Percentiles rank a stretch among this genome's conserved stretches.
Evolutionary conservation across 2,113 vertebrate genomes (phyloP).

Genomic region (Pogonocichla stellata): DNA sequence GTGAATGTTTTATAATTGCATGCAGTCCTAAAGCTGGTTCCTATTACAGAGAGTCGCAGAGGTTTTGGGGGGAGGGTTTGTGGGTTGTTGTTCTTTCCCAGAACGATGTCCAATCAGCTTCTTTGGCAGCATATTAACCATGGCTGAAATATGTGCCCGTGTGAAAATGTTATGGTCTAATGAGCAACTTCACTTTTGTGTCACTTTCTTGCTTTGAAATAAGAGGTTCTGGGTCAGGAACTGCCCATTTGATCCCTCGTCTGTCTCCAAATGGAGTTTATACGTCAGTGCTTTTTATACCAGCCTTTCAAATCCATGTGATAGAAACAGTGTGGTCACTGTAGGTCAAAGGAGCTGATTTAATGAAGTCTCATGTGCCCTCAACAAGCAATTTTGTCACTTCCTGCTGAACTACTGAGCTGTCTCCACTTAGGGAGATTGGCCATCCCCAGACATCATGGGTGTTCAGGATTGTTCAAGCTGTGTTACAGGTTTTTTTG

Average conservation of each 20-base stretch:
- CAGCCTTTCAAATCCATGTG: background rate
- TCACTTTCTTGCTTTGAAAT: slow-evolving; percentile 19
- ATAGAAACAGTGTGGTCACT: background rate
- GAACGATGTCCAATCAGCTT: slow-evolving; percentile 2
- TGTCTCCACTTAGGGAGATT: background rate
- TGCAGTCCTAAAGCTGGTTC: slow-evolving; percentile 62
- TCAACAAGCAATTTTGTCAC: background rate
- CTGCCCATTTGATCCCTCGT: background rate
- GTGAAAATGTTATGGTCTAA: background rate
- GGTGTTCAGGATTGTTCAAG: background rate
- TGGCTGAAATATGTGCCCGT: slow-evolving; percentile 5
- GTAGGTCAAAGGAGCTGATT: background rate
- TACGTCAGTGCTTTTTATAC: background rate
- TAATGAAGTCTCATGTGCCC: background rate
- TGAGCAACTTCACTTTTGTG: background rate
- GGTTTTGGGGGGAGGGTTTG: background rate
- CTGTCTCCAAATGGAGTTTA: background rate
- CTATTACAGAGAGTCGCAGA: slow-evolving; percentile 23
- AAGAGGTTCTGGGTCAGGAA: slow-evolving; percentile 25
- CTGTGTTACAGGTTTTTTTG: background rate
- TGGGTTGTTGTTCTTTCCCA: slow-evolving; percentile 49
- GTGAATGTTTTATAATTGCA: slow-evolving; percentile 43
- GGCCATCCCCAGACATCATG: background rate
- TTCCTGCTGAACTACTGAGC: background rate
- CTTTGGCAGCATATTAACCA: background rate